A percentile compares a stretch with the other conserved stretches of the same genome.
Evolutionary conservation across 2,113 vertebrate genomes (phyloP).

Genomic region (Nesogale talazaci): DNA sequence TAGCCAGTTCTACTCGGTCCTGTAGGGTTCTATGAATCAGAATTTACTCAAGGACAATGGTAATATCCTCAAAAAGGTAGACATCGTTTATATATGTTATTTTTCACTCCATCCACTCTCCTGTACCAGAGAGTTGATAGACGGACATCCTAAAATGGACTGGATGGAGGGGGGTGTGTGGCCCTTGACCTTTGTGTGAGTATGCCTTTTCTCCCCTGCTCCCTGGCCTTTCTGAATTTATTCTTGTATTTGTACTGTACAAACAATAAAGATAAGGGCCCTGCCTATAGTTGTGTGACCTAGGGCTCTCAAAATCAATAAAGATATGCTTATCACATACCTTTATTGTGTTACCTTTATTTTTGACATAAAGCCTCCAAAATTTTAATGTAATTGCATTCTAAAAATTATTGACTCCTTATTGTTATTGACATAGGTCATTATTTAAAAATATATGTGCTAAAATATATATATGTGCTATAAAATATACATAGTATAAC

Average conservation of each 20-base stretch:
- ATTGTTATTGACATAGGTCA: not conserved
- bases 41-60: not conserved
- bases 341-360: not conserved
- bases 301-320: no score
- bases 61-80: not conserved
- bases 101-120: not conserved
- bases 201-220: no score
- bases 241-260: no score
- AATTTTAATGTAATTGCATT: not conserved
- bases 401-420: not conserved
- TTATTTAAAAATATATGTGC: not conserved
- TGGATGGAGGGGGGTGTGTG: no score
- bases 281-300: no score
- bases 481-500: not conserved
- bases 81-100: constrained; percentile 14
- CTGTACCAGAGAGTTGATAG: no score
- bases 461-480: not conserved
- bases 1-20: not conserved
- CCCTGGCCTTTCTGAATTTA: no score
- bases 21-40: not conserved
- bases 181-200: no score
- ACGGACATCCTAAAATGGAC: no score
- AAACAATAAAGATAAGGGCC: no score
- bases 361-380: constrained; percentile 4
- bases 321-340: not conserved